These are phyloP conservation scores for Loriculus beryllinus DNA, from an alignment of 2,797 vertebrate genomes.

Conservation along the genomic window DNA sequence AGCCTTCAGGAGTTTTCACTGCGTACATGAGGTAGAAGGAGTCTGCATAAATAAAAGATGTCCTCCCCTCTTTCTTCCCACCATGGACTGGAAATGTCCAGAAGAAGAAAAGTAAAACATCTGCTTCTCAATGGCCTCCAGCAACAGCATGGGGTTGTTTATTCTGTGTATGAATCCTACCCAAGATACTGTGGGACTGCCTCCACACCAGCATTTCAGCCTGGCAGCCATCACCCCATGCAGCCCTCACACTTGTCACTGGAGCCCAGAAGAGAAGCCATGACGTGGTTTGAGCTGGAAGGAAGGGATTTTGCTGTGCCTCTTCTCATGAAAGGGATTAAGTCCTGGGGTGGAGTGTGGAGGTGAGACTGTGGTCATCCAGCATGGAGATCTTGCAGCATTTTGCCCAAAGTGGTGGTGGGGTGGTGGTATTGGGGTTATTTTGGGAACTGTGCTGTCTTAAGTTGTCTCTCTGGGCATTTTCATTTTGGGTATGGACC, in stretches of 20 bases:
- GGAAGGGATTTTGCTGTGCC: slow-evolving; percentile 11
- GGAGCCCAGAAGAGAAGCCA: slow-evolving; percentile 12
- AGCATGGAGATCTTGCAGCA: background rate
- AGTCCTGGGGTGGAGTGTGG: background rate
- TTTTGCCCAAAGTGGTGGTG: background rate
- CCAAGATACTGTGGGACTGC: background rate
- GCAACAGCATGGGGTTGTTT: fast-evolving
- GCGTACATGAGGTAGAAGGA: background rate
- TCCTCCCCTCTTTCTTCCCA: background rate
- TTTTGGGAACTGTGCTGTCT: background rate
- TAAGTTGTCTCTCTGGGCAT: background rate
- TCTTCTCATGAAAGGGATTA: background rate
- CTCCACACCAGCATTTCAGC: background rate
- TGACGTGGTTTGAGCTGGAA: background rate
- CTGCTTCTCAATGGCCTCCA: background rate
- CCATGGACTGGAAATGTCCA: background rate
- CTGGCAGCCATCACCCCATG: background rate
- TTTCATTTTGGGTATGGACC: background rate
- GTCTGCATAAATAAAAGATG: background rate
- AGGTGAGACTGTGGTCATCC: background rate
- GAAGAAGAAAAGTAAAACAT: background rate
- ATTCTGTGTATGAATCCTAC: background rate
- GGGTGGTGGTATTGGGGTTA: background rate
- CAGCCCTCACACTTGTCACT: background rate
- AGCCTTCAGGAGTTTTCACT: slow-evolving; percentile 1